phyloP scores from a whole-genome alignment of 1,140 invertebrate genomes.

The Saccostrea cuccullata region DNA sequence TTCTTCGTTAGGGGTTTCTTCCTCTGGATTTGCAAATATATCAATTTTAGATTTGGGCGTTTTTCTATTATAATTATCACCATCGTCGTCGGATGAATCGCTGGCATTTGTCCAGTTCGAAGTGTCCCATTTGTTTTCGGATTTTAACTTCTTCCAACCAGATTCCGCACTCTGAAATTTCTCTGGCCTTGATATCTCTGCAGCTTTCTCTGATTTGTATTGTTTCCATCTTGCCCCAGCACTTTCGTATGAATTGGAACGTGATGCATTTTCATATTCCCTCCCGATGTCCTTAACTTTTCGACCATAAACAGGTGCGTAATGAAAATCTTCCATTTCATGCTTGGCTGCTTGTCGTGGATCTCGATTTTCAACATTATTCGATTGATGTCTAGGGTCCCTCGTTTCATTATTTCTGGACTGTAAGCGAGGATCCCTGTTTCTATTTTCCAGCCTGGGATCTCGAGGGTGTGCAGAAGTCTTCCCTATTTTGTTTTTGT shows the following conservation, averaged over 20 bases:
- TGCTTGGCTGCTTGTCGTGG: background rate
- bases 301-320: background rate
- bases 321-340: too few relatives aligned
- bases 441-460: background rate
- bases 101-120: constrained; percentile 6
- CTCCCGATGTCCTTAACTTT: background rate
- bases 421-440: background rate
- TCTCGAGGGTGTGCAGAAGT: background rate
- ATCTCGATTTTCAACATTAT: background rate
- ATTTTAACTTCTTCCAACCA: constrained; percentile 41
- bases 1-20: background rate
- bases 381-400: background rate
- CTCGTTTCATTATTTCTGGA: background rate
- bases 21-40: background rate
- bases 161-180: constrained; percentile 29
- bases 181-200: constrained; percentile 11
- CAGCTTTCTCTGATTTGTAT: constrained; percentile 38
- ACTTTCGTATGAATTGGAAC: constrained; percentile 6
- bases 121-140: constrained; percentile 41
- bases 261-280: background rate
- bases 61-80: constrained; percentile 25
- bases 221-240: constrained; percentile 34
- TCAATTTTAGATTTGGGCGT: constrained; percentile 14
- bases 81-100: background rate
- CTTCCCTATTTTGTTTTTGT: background rate